Percentiles rank a stretch among this genome's conserved stretches.
phyloP scores from a whole-genome alignment of 2,113 vertebrate species.

The Catharus bicknelli region DNA sequence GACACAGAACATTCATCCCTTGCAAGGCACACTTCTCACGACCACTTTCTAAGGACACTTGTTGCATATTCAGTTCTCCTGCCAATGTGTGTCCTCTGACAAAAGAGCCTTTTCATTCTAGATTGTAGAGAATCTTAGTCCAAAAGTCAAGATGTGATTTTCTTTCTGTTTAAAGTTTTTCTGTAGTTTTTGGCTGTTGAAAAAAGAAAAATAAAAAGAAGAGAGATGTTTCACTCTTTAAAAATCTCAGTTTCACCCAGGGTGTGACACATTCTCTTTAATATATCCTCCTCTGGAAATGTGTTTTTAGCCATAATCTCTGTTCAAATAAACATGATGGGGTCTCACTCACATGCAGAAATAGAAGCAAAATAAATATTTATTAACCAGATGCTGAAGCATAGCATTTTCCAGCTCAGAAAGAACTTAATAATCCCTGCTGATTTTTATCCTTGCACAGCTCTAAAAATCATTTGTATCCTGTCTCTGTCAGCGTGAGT shows the following conservation, averaged over 20 bases:
- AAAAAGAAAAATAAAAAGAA: background rate
- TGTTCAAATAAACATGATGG: conserved; percentile 2
- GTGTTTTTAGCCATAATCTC: background rate
- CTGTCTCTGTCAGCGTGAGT: background rate
- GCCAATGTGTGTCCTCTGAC: background rate
- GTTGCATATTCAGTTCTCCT: background rate
- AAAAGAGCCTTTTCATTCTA: background rate
- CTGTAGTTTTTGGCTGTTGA: background rate
- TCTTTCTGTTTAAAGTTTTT: background rate
- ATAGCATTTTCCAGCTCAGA: conserved; percentile 17
- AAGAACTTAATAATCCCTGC: conserved; percentile 34
- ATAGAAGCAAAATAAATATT: conserved; percentile 57
- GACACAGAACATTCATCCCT: background rate
- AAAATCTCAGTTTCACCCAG: background rate
- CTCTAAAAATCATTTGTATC: conserved; percentile 49
- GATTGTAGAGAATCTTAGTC: background rate
- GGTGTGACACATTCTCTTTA: background rate
- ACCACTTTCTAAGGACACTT: background rate
- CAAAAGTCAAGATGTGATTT: background rate
- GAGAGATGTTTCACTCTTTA: background rate
- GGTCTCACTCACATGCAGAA: background rate
- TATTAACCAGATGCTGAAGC: conserved; percentile 35
- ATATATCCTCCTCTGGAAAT: background rate
- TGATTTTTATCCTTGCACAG: conserved; percentile 2
- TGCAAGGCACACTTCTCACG: background rate